Percentiles rank a stretch among this genome's conserved stretches.
Conservation (phyloP, 2,797 vertebrate genomes). For the Anguilla marmorata region DNA sequence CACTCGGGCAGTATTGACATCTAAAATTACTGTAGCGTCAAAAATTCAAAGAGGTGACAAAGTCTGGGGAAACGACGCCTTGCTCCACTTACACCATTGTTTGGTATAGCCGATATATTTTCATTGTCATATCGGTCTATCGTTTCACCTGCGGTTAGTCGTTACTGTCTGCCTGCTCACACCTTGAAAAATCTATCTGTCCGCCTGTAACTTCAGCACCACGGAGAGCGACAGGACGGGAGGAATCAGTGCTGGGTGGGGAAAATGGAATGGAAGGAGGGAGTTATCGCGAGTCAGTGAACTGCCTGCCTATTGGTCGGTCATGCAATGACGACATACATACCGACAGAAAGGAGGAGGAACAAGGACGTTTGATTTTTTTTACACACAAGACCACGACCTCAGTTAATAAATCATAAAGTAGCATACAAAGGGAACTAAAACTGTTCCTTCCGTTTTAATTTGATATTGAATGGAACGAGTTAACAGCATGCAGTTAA, state of each 20-base stretch:
- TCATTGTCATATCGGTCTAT: too few species aligned
- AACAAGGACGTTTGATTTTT: neutral
- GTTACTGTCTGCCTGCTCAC: neutral
- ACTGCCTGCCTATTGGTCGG: conserved; percentile 30
- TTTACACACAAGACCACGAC: conserved; percentile 12
- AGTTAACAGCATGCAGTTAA: neutral
- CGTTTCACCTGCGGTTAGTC: neutral
- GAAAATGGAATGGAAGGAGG: neutral
- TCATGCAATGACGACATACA: neutral
- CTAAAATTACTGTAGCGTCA: too few species aligned
- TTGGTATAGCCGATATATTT: too few species aligned
- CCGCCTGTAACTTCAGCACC: conserved; percentile 40
- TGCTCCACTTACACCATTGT: too few species aligned
- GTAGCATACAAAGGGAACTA: neutral
- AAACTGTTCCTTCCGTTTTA: neutral
- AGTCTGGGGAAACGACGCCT: too few species aligned
- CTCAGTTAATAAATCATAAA: conserved; percentile 28
- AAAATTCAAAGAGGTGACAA: too few species aligned
- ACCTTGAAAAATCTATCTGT: neutral
- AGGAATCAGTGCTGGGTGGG: neutral
- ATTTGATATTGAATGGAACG: neutral
- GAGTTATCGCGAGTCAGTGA: conserved; percentile 11
- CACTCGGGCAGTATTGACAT: too few species aligned
- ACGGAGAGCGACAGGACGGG: conserved; percentile 42
- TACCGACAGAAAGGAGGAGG: conserved; percentile 5